phyloP scores from a whole-genome alignment of 2,113 vertebrate genomes.

The Callipepla californica region DNA sequence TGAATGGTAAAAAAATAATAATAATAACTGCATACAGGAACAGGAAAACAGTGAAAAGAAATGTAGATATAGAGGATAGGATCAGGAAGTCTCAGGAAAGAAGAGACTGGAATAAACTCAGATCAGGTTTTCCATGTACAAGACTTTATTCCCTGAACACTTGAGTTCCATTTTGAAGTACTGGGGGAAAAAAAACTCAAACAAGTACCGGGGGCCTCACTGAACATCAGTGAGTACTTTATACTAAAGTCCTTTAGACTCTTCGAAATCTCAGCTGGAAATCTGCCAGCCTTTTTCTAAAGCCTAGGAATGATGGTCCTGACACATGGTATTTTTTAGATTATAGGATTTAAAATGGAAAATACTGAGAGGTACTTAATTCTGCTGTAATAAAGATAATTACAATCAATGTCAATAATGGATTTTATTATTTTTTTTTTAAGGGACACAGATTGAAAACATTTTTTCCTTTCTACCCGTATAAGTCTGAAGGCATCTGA shows the following conservation, averaged over 20 bases:
- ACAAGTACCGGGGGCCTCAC: background rate
- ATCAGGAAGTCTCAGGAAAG: background rate
- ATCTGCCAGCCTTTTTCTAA: background rate
- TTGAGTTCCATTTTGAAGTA: background rate
- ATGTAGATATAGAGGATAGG: accelerated
- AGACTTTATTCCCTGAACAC: background rate
- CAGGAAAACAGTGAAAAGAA: background rate
- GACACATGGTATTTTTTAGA: background rate
- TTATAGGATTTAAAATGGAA: background rate
- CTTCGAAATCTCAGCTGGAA: background rate
- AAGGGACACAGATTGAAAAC: background rate
- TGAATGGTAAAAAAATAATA: background rate
- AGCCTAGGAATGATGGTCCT: background rate
- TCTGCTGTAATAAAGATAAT: background rate
- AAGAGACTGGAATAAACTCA: background rate
- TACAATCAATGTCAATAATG: background rate
- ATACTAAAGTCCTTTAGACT: background rate
- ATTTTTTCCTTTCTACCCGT: background rate
- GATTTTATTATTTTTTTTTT: background rate
- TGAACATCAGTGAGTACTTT: background rate
- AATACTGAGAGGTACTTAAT: background rate
- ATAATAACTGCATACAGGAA: background rate
- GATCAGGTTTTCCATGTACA: background rate
- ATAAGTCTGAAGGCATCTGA: background rate
- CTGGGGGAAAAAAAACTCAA: accelerated